Evolutionary conservation across 1,140 invertebrate genomes (phyloP), one percentile per base, ranked within the genome.

Genomic region (Apis mellifera): DNA sequence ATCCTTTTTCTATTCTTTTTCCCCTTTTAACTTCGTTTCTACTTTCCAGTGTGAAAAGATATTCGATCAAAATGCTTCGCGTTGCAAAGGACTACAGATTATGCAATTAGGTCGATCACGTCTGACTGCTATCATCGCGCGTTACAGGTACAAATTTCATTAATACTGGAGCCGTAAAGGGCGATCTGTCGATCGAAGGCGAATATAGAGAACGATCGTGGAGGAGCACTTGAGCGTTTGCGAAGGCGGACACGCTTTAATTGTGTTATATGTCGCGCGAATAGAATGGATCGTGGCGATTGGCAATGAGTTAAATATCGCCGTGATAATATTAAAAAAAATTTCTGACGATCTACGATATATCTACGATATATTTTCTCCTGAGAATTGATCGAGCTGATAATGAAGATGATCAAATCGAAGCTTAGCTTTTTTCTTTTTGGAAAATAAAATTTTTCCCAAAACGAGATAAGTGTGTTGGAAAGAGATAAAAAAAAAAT

Each of bases 231-330:
- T 23, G 85, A 42, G 52, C 82, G 21, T 68, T 66, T 69, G 42
- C 54, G 55, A 59, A 48, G 60, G 76, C 57, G 73, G 74, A 55
- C 78, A 77, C 59, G 81, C 64, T 88, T 86, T 89, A 89, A 89
- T 88, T 84, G 70, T 81, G 76, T 88, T 85, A 84, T 74, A 57
- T 71, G 60, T 86, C 77, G 70, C 64, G n/a, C 55, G 70, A 85
- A 69, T 13, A 26, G 65, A 62, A 78, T 48, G 71, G 62, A 12
- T 52, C 26, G 70, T 64, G 26, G 8, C 9, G 70, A 62, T 42
- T 19, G 32, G 32, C 2, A 26, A 2, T 32, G 26, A 2, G 26
- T 32, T 32, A 32, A 32, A 32, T 32, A 32, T 42, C 32, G 0
- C 32, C 3, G 5, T 42, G 32, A 42, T 7, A 42, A 42, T 42